phyloP scores from a whole-genome alignment of 1,140 invertebrate species.

The Meteorus sp. region DNA sequence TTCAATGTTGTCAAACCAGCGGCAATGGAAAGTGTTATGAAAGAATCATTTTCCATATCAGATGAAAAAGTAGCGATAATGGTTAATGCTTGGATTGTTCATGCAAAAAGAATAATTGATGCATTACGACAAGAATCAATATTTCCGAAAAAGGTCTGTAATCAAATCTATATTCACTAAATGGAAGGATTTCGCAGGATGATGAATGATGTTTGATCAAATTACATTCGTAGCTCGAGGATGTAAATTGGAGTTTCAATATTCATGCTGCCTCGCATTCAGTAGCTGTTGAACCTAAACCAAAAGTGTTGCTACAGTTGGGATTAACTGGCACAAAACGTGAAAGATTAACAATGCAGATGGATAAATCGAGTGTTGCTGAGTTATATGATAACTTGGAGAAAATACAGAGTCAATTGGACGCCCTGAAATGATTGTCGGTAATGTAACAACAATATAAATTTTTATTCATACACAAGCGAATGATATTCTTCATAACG shows the following conservation, averaged over 20 bases:
- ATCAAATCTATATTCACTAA: not conserved
- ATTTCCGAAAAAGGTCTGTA: conserved; percentile 44
- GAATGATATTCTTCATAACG: not conserved
- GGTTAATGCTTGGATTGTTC: conserved; percentile 43
- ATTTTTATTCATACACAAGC: not conserved
- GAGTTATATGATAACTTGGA: conserved; percentile 47
- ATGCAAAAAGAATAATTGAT: conserved; percentile 46
- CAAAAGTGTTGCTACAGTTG: conserved; percentile 44
- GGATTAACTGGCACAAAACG: conserved; percentile 33
- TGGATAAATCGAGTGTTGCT: conserved; percentile 42
- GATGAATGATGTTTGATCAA: not conserved
- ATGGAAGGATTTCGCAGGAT: not conserved
- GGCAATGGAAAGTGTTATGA: conserved; percentile 41
- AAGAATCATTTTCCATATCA: conserved; percentile 38
- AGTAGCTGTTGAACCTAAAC: conserved; percentile 39
- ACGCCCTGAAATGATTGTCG: conserved; percentile 44
- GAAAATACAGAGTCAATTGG: conserved; percentile 49
- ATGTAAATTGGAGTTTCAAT: conserved; percentile 49
- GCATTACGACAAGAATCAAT: conserved; percentile 43
- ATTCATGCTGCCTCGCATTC: conserved; percentile 47
- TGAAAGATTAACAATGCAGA: conserved; percentile 43
- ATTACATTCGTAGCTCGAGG: conserved; percentile 36
- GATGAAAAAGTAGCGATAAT: conserved; percentile 44
- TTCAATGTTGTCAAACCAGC: conserved; percentile 40
- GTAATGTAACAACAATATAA: conserved; percentile 17